Conservation (phyloP, 2,888 invertebrate genomes). For the Euspilapteryx auroguttella region DNA sequence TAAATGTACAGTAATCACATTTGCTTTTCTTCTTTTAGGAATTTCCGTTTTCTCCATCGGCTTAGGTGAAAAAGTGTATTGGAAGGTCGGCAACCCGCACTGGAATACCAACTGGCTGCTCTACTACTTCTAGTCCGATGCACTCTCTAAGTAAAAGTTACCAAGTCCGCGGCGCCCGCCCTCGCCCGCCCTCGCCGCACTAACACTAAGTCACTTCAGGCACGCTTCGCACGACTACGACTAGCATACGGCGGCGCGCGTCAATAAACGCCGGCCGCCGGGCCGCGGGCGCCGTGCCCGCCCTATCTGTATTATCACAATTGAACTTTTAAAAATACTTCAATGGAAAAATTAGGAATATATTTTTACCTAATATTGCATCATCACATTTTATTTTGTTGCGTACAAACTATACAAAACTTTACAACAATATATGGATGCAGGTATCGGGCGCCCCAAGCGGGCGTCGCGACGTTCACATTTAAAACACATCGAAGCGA, state of each 20-base stretch:
- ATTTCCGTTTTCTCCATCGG: conserved; percentile 4
- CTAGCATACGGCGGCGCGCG: conserved; percentile 1
- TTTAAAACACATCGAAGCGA: no score
- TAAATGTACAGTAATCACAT: conserved; percentile 18
- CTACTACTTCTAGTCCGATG: no score
- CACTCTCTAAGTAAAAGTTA: no score
- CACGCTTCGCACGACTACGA: not conserved
- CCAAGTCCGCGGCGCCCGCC: not conserved
- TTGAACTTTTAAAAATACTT: not conserved
- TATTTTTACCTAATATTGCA: conserved; percentile 1
- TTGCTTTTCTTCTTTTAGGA: conserved; percentile 3
- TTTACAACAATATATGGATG: not conserved
- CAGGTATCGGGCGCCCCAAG: conserved; percentile 10
- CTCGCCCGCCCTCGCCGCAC: not conserved
- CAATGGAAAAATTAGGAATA: not conserved
- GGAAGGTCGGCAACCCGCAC: conserved; percentile 18
- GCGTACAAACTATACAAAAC: conserved; percentile 4
- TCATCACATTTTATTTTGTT: not conserved
- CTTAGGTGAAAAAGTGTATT: conserved; percentile 30
- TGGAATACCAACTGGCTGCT: conserved; percentile 25
- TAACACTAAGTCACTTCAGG: not conserved
- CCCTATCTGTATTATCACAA: no score
- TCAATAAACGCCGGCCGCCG: conserved; percentile 7
- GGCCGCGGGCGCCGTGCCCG: conserved; percentile 8
- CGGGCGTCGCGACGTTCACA: no score